These are phyloP conservation scores for Brachionus rubens DNA, from an alignment of 1,140 invertebrate genomes.

Conservation along the genomic window DNA sequence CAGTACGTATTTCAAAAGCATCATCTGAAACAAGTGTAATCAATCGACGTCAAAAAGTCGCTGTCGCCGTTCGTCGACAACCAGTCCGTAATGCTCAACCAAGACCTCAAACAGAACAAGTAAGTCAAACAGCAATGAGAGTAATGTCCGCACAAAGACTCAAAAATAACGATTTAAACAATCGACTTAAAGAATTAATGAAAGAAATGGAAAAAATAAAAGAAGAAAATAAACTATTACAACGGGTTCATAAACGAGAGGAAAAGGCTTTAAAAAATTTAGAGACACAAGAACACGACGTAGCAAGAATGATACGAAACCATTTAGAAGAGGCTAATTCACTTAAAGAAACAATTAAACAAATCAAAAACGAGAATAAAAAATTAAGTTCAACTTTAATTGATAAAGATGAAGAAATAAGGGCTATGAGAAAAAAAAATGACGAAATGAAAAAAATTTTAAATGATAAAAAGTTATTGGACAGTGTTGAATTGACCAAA, in stretches of 20 bases:
- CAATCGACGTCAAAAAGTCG: not conserved
- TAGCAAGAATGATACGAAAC: conserved; percentile 20
- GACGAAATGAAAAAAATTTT: conserved; percentile 33
- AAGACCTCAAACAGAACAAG: conserved; percentile 5
- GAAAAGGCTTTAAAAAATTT: conserved; percentile 34
- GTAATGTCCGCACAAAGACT: conserved; percentile 37
- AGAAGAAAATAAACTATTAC: conserved; percentile 16
- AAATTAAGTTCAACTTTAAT: not conserved
- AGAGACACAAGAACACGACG: conserved; percentile 23
- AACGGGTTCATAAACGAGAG: conserved; percentile 12
- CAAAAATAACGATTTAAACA: conserved; percentile 39
- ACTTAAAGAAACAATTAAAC: conserved; percentile 16
- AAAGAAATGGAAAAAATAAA: conserved; percentile 42
- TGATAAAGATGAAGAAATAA: conserved; percentile 33
- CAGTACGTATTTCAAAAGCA: too few relatives aligned
- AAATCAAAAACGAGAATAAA: conserved; percentile 21
- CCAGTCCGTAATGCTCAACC: not conserved
- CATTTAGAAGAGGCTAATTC: conserved; percentile 27
- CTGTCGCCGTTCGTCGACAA: not conserved
- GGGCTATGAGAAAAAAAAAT: conserved; percentile 16
- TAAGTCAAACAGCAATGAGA: conserved; percentile 2
- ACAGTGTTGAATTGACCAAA: conserved; percentile 39
- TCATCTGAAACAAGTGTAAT: not conserved
- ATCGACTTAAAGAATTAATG: conserved; percentile 9
- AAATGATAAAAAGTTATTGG: conserved; percentile 40